Evolutionary conservation across 2,888 invertebrate species (phyloP), one percentile per base, ranked within the genome.

Genomic region (Melanophora roralis): DNA sequence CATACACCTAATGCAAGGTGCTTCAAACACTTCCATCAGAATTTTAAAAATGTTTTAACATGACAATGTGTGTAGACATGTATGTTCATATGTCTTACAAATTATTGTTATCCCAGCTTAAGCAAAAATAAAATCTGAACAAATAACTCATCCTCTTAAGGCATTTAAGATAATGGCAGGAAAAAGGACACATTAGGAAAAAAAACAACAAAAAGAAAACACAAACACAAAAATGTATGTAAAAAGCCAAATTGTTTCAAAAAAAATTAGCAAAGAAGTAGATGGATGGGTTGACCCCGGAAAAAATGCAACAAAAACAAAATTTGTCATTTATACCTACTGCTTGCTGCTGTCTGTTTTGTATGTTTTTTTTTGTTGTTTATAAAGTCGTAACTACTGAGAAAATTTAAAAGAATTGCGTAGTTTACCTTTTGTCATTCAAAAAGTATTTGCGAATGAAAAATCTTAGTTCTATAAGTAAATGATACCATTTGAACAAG

Each of bases 111-210:
- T 6, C 6, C 27, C 6, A 27, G 4, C 27, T 27, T 84, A 6
- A 49, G 19, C 9, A 38, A 47, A 76, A 64, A 21, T 69, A 86
- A 88, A 86, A 85, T 86, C 86, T 88, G 88, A 87, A 87, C 86
- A 86, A 86, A 84, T 83, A 83, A 86, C 86, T 89, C 85, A 87
- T 85, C 84, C 84, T 81, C 84, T 83, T 82, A 83, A 72, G 69
- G 73, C 69, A 81, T 73, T 73, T 74, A 65, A 84, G 85, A 86
- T 86, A 86, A 84, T 84, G 87, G 86, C 86, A 85, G 86, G 82
- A 85, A 87, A 87, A 87, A 86, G 87, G 87, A 87, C 87, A 83
- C 73, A 79, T 81, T 77, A 62, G 12, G 6, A 3, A 32, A 34
- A 9, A 12, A 32, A 27, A 47, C n/a, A 45, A 47, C 47, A 36